Evolutionary conservation across 1,140 invertebrate genomes (phyloP), one percentile per base, ranked within the genome.

Genomic region (Phymorhynchus buccinoides): DNA sequence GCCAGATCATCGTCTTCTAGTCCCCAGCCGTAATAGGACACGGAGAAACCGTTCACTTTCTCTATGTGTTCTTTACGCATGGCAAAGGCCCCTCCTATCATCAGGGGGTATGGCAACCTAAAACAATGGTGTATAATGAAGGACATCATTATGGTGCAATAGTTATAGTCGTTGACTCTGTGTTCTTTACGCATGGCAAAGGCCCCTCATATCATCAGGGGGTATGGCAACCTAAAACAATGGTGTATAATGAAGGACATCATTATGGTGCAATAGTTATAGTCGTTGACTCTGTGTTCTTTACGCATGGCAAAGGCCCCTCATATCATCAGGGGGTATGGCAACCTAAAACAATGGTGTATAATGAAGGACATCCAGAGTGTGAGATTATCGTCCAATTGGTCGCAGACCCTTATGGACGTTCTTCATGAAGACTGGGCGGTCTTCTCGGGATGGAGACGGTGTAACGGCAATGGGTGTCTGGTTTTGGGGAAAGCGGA

Each of bases 41-140:
- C 98, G 18, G 96, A 97, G 95, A 98, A 98, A 2, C 98, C 97
- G 94, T 99, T 98, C 7, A 97, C 95, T 84, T 93, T 91, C 86
- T 95, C 94, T 93, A 96, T 98, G 85, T 95, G 94, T 3, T 94
- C 90, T 1, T 94, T 93, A 66, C 88, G 93, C 80, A 96, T 94
- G 16, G 94, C 94, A 84, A 95, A 93, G 1, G 95, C 95, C 18
- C 95, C 95, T 22, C 95, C 95, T 92, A 99, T 98, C 82, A 98
- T 95, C 87, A 96, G 95, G 83, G 95, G 94, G 92, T 99, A 98
- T 87, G 97, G 97, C 12, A 89, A 52, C 30, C 89, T 89, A 83
- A 80, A 81, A 41, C 27, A 87, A 14, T 1, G 52, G 32, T 37
- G 56, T 35, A 48, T 18, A 78, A n/a, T n/a, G n/a, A n/a, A n/a